A percentile compares a stretch with the other conserved stretches of the same genome.
Evolutionary conservation across 1,140 invertebrate genomes (phyloP).

Genomic region (Phocides pigmalion): DNA sequence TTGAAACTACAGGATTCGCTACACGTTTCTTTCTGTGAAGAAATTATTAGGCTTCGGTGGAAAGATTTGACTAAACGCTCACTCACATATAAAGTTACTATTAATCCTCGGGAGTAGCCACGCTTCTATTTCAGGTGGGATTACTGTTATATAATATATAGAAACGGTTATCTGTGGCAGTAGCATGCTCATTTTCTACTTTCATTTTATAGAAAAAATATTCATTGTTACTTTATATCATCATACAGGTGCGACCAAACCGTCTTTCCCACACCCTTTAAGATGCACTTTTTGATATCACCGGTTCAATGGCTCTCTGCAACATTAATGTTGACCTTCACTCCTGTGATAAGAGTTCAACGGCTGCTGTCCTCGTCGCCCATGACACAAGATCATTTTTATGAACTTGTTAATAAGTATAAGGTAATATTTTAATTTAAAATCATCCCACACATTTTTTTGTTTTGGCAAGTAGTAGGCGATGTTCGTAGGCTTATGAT

Average conservation of each 20-base stretch:
- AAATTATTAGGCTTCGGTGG: no score
- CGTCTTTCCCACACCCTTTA: constrained; percentile 37
- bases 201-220: background rate
- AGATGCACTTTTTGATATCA: constrained; percentile 37
- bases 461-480: no score
- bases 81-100: no score
- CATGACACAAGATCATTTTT: constrained; percentile 33
- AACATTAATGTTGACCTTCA: constrained; percentile 18
- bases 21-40: no score
- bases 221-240: background rate
- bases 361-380: constrained; percentile 37
- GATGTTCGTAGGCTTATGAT: no score
- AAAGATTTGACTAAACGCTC: no score
- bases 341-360: constrained; percentile 40
- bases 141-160: no score
- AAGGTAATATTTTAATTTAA: constrained; percentile 35
- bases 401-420: constrained; percentile 46
- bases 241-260: constrained; percentile 30
- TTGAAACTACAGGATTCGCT: no score
- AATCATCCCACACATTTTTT: background rate
- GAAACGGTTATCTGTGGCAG: no score
- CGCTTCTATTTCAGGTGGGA: no score
- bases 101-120: no score
- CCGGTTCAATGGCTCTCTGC: constrained; percentile 50
- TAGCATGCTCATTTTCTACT: no score